These are phyloP conservation scores for Agrochola macilenta DNA, from an alignment of 2,888 invertebrate species.

Conservation along the genomic window DNA sequence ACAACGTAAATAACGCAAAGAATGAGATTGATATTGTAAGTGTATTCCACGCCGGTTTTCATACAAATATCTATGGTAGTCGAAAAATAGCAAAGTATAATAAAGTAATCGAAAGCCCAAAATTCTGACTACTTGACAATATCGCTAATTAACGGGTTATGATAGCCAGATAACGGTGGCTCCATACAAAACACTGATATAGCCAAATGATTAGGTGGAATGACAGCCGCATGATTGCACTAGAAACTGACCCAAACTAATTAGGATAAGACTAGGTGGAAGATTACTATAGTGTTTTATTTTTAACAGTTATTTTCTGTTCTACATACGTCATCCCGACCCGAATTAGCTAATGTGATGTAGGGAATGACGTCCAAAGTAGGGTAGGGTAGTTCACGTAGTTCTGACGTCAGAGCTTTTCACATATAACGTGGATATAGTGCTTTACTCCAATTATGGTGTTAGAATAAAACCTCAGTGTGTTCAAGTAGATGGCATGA, in stretches of 20 bases:
- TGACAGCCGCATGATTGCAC: not conserved
- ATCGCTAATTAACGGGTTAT: not conserved
- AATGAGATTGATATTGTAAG: too few species aligned
- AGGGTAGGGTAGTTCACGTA: not conserved
- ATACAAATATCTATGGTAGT: not conserved
- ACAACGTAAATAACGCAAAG: too few species aligned
- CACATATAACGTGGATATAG: not conserved
- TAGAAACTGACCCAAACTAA: not conserved
- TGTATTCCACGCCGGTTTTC: not conserved
- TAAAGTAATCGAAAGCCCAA: not conserved
- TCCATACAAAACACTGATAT: not conserved
- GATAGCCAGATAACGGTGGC: not conserved
- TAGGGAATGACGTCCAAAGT: constrained; percentile 32
- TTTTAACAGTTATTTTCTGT: constrained; percentile 6
- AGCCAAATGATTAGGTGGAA: not conserved
- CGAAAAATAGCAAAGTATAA: too few species aligned
- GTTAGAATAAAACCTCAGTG: too few species aligned
- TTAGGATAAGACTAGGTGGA: not conserved
- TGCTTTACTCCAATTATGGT: too few species aligned
- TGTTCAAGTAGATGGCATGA: too few species aligned
- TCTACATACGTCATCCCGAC: constrained; percentile 5
- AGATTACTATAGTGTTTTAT: not conserved
- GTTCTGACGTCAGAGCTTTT: constrained; percentile 28
- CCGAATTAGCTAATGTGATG: constrained; percentile 17
- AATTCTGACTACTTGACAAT: not conserved